Base-by-base conservation (phyloP, 1,140 invertebrate genomes). In the Bombus haemorrhoidalis region DNA sequence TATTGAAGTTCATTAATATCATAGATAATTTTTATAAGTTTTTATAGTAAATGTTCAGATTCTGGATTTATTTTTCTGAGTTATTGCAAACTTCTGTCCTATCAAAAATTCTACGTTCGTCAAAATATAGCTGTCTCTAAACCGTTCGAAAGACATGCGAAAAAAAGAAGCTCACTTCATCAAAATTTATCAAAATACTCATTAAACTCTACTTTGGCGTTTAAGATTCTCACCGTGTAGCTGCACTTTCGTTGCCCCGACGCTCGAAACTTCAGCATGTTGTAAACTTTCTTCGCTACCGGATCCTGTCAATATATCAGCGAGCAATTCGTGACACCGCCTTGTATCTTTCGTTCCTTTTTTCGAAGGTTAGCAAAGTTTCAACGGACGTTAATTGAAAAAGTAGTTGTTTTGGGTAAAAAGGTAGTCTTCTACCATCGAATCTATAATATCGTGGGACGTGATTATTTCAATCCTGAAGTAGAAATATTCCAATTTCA, bases 221-320 rank as follows among this genome's bases (percentile, higher is more conserved):
- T 92, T 90, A 90, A 93, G 76, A 90, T 92, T 92, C 94, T 93
- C 93, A 95, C 94, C 94, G 95, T 95, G 90, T 94, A 95, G 93
- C 95, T 95, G 87, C 96, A 95, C 83, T 96, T 95, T 91, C 95
- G 96, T 86, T 96, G 95, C 86, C 95, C 96, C 83, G 96, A 96
- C 87, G 96, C 96, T 93, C 96, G 96, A 94, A 97, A 97, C 95
- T 97, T 97, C 93, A 97, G 94, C 96, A 97, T 97, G 88, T 93
- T 95, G 81, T 71, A 53, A 82, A 78, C 62, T 78, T 89, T 39
- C 57, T 68, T 62, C 53, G 43, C 64, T 39, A 39, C 39, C 64
- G 68, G 59, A 18, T 28, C 78, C 83, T 87, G 88, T 86, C 87
- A 69, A 86, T 89, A 86, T 59, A 79, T 66, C 66, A 86, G 3